These are phyloP conservation scores for Oxygymnocypris stewartii DNA, from an alignment of 2,113 vertebrate species.

Conservation along the genomic window DNA sequence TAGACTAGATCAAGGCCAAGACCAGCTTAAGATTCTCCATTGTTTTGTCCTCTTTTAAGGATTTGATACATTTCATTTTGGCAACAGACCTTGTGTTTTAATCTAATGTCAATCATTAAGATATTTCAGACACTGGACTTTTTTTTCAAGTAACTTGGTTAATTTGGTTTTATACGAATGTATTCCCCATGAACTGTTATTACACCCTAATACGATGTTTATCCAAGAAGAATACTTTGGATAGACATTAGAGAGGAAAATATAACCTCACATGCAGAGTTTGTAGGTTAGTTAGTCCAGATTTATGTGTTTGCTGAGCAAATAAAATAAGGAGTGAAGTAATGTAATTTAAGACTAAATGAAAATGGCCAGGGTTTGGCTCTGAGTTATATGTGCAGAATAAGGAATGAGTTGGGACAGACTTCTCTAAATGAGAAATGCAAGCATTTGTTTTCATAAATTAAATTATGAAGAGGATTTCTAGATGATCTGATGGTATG, in stretches of 20 bases:
- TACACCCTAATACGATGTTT: conserved; percentile 9
- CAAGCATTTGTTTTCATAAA: conserved; percentile 55
- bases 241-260: conserved; percentile 17
- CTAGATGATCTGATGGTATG: conserved; percentile 55
- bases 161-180: not conserved
- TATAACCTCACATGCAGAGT: conserved; percentile 20
- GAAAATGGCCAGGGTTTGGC: conserved; percentile 60
- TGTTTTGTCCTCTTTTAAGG: conserved; percentile 37
- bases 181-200: not conserved
- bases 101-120: not conserved
- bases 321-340: conserved; percentile 65
- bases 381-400: conserved; percentile 56
- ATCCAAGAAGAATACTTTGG: conserved; percentile 23
- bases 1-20: conserved; percentile 55
- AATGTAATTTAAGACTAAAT: conserved; percentile 62
- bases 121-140: not conserved
- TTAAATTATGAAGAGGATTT: conserved; percentile 60
- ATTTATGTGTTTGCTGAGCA: conserved; percentile 54
- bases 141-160: not conserved
- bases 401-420: conserved; percentile 57
- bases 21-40: conserved; percentile 34
- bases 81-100: conserved; percentile 6
- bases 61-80: conserved; percentile 42
- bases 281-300: conserved; percentile 32
- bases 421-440: conserved; percentile 56